Base-by-base conservation (phyloP, 92 coral and sea anemone species). In the Siderastrea siderea region DNA sequence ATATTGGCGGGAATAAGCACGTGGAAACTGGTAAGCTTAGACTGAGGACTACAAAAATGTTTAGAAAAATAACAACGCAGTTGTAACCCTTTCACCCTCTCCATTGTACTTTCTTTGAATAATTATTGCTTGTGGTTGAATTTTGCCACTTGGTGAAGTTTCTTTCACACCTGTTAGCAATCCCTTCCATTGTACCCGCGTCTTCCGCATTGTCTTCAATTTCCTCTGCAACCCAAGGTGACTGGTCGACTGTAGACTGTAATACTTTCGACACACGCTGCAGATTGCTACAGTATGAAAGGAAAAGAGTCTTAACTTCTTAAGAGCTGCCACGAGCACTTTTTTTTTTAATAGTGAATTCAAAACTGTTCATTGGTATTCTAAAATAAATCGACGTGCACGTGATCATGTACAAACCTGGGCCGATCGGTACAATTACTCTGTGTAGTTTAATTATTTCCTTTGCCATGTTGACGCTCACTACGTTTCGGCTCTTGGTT, bases 351-450 rank as follows among this genome's bases (percentile, higher is more conserved):
- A 14, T 10, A 3, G 65, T 60, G 65, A 10, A 10, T 60, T 60
- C n/a, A 17, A 17, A 17, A 14, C 65, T 10, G 65, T 52, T 50
- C 51, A 52, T 58, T 71, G 70, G 15, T 59, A 55, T 74, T 12
- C 44, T 48, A 44, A 70, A 55, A 17, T 64, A 75, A 44, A 26
- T 73, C 57, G 16, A 5, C 4, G 7, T 26, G 38, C 38, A 74
- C 26, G 4, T 51, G 63, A 11, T 7, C 47, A 26, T 0, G 38
- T 65, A 75, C 90, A 49, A 74, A 87, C 94, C 94, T 87, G 94
- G 87, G 11, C 94, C 91, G 54, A 91, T 74, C 44, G 94, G 84
- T 58, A 91, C 94, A 82, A 87, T 51, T 43, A 75, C 89, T 57
- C 78, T 80, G 55, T 91, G 88, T 19, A 81, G 82, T 61, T 68